Conservation (phyloP, 2,113 vertebrate genomes). For the Eublepharis macularius region DNA sequence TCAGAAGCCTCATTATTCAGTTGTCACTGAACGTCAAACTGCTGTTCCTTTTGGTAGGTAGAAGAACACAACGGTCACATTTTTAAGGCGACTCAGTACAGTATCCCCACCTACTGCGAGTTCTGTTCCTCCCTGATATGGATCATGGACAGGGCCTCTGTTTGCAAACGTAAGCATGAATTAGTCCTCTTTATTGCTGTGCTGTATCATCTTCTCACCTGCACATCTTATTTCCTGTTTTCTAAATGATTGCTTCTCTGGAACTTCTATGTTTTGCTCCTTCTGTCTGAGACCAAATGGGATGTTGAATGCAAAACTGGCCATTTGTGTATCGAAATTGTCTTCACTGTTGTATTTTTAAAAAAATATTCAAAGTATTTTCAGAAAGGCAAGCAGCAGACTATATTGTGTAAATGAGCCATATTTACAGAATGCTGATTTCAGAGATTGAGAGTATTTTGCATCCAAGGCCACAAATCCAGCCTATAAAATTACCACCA, state of each 20-base stretch:
- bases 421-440: neutral
- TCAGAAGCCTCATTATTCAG: neutral
- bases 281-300: neutral
- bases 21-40: slow-evolving; percentile 20
- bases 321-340: neutral
- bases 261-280: neutral
- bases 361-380: neutral
- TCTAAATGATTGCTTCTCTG: neutral
- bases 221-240: neutral
- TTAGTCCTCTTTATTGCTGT: neutral
- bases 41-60: slow-evolving; percentile 77
- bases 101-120: slow-evolving; percentile 98
- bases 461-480: neutral
- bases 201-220: neutral
- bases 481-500: neutral
- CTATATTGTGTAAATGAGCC: neutral
- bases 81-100: slow-evolving; percentile 97
- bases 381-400: neutral
- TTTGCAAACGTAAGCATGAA: slow-evolving; percentile 91
- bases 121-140: slow-evolving; percentile 97
- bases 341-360: neutral
- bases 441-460: neutral
- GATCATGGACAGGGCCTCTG: slow-evolving; percentile 98
- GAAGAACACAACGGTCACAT: slow-evolving; percentile 98
- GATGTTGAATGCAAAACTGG: neutral